Conservation (phyloP, 2,888 invertebrate genomes). For the Elegia similella region DNA sequence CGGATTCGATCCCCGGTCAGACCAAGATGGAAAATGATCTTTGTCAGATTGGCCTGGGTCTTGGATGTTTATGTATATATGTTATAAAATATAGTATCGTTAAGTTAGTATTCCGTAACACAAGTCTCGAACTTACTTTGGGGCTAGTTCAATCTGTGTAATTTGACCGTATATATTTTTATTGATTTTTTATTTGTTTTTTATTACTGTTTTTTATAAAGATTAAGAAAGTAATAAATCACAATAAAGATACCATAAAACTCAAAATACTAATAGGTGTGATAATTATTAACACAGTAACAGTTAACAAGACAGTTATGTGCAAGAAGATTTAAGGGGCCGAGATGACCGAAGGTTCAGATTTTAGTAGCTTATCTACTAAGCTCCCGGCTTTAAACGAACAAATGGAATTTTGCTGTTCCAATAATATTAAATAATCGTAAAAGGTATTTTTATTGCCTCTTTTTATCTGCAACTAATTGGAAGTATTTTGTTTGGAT, state of each 20-base stretch:
- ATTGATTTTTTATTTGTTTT: conserved; percentile 34
- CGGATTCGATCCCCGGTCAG: no score
- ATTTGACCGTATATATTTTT: not conserved
- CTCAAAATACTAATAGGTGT: conserved; percentile 17
- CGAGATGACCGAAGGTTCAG: conserved; percentile 5
- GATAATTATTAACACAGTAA: conserved; percentile 18
- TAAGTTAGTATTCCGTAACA: no score
- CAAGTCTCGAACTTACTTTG: no score
- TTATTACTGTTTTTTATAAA: conserved; percentile 36
- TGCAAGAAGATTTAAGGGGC: conserved; percentile 15
- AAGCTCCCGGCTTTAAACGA: not conserved
- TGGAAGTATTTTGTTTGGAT: no score
- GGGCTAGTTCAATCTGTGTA: no score
- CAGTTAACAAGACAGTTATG: conserved; percentile 12
- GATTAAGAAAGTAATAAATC: conserved; percentile 27
- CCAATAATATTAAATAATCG: not conserved
- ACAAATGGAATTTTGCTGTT: not conserved
- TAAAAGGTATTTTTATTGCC: not conserved
- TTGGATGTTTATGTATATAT: no score
- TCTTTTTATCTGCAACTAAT: no score
- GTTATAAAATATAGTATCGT: no score
- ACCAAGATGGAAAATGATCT: no score
- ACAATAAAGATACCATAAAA: conserved; percentile 10
- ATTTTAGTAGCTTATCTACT: conserved; percentile 5
- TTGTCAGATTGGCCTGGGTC: no score